Evolutionary conservation across 2,113 vertebrate genomes (phyloP).

Genomic region (Desmodus rotundus): DNA sequence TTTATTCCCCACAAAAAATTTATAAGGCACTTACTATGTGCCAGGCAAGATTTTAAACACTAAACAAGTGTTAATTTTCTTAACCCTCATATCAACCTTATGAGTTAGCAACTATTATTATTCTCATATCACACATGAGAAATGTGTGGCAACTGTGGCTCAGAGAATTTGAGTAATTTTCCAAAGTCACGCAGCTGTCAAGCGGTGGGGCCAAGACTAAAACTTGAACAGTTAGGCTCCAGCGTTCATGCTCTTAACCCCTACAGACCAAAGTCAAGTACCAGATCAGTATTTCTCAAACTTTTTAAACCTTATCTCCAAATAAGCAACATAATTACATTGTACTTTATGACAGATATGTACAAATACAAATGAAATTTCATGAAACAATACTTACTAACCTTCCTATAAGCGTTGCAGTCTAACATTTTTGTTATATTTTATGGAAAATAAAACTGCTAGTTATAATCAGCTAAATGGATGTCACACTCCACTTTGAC

Average conservation of each 20-base stretch:
- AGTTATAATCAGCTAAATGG: not conserved
- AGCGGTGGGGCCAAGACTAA: not conserved
- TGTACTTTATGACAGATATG: not conserved
- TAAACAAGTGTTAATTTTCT: not conserved
- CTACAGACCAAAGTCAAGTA: conserved; percentile 3
- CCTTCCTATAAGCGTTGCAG: not conserved
- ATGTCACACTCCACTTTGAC: not conserved
- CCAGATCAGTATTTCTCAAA: not conserved
- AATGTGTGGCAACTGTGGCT: not conserved
- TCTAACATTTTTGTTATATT: not conserved
- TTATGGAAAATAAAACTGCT: conserved; percentile 20
- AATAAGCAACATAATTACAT: not conserved
- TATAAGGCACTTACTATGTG: not conserved
- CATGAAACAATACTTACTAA: not conserved
- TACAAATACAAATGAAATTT: not conserved
- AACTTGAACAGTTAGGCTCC: not conserved
- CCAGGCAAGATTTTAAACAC: not conserved
- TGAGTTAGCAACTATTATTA: not conserved
- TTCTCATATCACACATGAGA: not conserved
- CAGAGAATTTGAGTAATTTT: conserved; percentile 5
- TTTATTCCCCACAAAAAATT: not conserved
- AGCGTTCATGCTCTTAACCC: not conserved
- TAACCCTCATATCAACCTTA: not conserved
- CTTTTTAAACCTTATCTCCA: not conserved
- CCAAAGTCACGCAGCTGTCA: not conserved